Conservation (phyloP, 2,888 invertebrate species). For the Podotricha telesiphe region DNA sequence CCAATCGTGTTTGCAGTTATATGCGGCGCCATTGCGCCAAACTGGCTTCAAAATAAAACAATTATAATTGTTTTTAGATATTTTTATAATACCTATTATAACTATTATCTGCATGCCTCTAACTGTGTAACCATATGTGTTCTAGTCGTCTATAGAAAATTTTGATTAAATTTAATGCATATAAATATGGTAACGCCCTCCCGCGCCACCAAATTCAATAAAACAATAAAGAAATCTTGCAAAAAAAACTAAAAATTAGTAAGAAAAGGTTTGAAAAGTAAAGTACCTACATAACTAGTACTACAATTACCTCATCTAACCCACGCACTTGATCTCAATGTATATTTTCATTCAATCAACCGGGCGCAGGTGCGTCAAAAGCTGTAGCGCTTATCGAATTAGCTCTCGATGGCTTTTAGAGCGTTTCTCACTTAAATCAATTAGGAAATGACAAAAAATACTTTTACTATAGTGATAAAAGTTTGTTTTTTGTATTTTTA, state of each 20-base stretch:
- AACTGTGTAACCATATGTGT: too few species aligned
- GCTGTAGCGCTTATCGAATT: slow-evolving; percentile 39
- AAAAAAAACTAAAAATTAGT: background rate
- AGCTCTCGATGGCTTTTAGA: slow-evolving; percentile 36
- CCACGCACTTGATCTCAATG: slow-evolving; percentile 18
- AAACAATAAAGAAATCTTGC: too few species aligned
- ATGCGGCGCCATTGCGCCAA: too few species aligned
- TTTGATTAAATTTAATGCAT: too few species aligned
- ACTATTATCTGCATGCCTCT: too few species aligned
- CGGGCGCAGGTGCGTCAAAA: slow-evolving; percentile 47
- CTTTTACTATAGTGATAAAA: slow-evolving; percentile 2
- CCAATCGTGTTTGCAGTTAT: too few species aligned
- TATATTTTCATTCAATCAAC: slow-evolving; percentile 53
- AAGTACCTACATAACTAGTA: background rate
- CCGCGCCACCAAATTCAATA: too few species aligned
- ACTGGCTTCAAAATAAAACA: too few species aligned
- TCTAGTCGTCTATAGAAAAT: too few species aligned
- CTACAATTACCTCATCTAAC: background rate
- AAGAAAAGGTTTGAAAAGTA: background rate
- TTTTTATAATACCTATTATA: too few species aligned
- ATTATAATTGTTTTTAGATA: too few species aligned
- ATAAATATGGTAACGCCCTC: too few species aligned
- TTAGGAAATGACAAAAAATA: slow-evolving; percentile 34
- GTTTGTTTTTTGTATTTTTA: background rate
- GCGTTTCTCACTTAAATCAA: slow-evolving; percentile 36